Base-by-base conservation (phyloP, 2,888 invertebrate species). In the Argyresthia albistria region DNA sequence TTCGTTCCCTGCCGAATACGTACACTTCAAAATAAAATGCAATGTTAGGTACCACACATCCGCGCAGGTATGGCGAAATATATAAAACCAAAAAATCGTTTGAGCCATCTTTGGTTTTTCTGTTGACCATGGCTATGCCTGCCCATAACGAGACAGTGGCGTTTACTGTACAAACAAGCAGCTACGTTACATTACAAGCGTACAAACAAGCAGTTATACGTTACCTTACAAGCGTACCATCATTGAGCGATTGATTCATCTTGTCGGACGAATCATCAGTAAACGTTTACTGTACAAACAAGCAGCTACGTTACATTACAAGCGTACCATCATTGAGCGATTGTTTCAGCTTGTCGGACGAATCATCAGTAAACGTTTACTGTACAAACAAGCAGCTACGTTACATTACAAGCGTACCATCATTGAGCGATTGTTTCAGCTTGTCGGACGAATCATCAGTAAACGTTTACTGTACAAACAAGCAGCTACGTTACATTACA, bases 261-360 rank as follows among this genome's bases (percentile, higher is more conserved):
- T 46, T 46, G 48, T 37, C 48, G 36, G 6, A 12, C 9, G 35
- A 12, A 37, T 12, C 48, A 48, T 48, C 48, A 14, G 46, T 35
- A 15, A 46, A 10, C 45, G 37, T 51, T 54, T 51, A 54, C 54
- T 54, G 51, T 54, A 54, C n/a, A n/a, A n/a, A n/a, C n/a, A n/a
- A n/a, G n/a, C n/a, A n/a, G n/a, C n/a, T n/a, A n/a, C n/a, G n/a
- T n/a, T n/a, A n/a, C n/a, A n/a, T n/a, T n/a, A n/a, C n/a, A n/a
- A n/a, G n/a, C n/a, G 2, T 6, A 25, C 25, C 25, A 25, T 25
- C 25, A 25, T 25, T 6, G 25, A 25, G 25, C 25, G 25, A 25
- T 6, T 25, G 35, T 46, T 12, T 11, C 11, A 11, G 46, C 46
- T 46, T 46, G 48, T 37, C 48, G 36, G 6, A 12, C 9, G 35